Conservation (phyloP, 2,113 vertebrate species). For the Colaptes auratus region DNA sequence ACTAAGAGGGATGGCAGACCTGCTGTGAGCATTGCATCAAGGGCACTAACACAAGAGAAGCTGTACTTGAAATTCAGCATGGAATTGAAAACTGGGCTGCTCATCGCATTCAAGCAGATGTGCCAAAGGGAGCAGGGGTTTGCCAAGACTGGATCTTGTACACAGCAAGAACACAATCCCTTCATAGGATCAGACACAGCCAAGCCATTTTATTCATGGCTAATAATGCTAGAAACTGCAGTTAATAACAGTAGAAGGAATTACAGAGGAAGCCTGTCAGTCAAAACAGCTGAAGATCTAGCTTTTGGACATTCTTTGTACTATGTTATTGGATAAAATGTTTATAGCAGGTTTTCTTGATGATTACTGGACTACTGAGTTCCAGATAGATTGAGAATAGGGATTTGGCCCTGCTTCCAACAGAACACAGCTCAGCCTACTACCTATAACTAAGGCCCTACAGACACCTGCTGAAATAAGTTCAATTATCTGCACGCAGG, state of each 20-base stretch:
- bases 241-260: background rate
- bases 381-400: background rate
- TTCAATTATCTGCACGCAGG: background rate
- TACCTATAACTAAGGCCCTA: background rate
- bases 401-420: background rate
- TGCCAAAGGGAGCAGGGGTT: background rate
- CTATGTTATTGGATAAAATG: no score
- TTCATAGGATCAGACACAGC: background rate
- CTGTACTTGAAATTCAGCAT: background rate
- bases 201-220: rapidly evolving
- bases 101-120: background rate
- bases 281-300: background rate
- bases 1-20: background rate
- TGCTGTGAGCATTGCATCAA: background rate
- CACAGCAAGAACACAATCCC: background rate
- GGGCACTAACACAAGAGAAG: background rate
- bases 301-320: background rate
- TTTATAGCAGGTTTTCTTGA: background rate
- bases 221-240: background rate
- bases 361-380: background rate
- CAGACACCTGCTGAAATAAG: background rate
- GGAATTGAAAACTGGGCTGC: background rate
- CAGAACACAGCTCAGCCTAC: background rate
- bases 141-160: background rate
- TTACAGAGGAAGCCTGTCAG: background rate